A percentile compares a stretch with the other conserved stretches of the same genome.
These are phyloP conservation scores for Pandemis cinnamomeana DNA, from an alignment of 2,888 invertebrate genomes.

Conservation along the genomic window DNA sequence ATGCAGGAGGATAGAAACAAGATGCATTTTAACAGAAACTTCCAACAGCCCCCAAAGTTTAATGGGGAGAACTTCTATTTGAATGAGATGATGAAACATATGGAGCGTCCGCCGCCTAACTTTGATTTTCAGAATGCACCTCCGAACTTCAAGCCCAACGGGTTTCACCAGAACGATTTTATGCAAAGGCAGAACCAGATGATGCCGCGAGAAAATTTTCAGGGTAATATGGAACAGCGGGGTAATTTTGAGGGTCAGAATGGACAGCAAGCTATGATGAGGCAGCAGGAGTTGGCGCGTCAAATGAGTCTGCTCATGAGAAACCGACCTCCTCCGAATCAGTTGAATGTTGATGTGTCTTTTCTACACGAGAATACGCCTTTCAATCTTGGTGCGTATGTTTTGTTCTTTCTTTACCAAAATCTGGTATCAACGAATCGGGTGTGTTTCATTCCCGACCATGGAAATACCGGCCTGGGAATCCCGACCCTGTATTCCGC, in stretches of 20 bases:
- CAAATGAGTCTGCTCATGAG: conserved; percentile 78
- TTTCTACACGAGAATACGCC: conserved; percentile 76
- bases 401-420: too few species aligned
- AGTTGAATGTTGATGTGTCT: conserved; percentile 76
- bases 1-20: conserved; percentile 69
- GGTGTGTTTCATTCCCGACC: too few species aligned
- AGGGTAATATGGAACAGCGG: conserved; percentile 61
- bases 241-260: conserved; percentile 66
- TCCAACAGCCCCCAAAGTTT: conserved; percentile 63
- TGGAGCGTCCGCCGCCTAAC: conserved; percentile 67
- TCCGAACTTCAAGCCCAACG: conserved; percentile 71
- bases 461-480: too few species aligned
- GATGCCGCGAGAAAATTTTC: conserved; percentile 64
- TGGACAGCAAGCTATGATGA: conserved; percentile 62
- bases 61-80: conserved; percentile 64
- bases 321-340: conserved; percentile 74
- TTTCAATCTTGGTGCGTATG: conserved; percentile 73
- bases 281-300: conserved; percentile 75
- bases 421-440: too few species aligned
- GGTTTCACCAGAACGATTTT: conserved; percentile 71
- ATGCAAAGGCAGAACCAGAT: conserved; percentile 67
- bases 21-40: conserved; percentile 67
- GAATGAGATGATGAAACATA: conserved; percentile 69
- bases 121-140: conserved; percentile 68
- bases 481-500: too few species aligned